Percentiles rank a stretch among this genome's conserved stretches.
Conservation (phyloP, 1,140 invertebrate genomes). For the Orius insidiosus region DNA sequence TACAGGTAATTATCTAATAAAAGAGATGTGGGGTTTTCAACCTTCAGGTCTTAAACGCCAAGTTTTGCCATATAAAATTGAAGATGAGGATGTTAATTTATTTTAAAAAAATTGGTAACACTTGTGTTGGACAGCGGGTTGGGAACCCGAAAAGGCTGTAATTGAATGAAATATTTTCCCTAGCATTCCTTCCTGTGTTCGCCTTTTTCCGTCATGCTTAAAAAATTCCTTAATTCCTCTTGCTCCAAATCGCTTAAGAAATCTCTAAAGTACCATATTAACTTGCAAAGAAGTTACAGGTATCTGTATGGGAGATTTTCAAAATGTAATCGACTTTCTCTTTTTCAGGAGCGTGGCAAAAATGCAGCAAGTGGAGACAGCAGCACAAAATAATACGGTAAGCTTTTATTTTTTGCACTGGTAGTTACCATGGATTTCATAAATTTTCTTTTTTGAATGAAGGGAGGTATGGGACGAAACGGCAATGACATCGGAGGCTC, state of each 20-base stretch:
- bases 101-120: background rate
- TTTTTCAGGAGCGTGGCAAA: conserved; percentile 19
- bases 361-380: conserved; percentile 21
- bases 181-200: background rate
- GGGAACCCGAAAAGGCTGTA: background rate
- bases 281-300: background rate
- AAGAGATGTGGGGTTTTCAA: background rate
- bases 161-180: no score
- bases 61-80: background rate
- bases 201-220: background rate
- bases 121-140: background rate
- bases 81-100: background rate
- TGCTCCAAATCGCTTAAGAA: background rate
- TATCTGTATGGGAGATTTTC: background rate
- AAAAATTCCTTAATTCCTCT: conserved; percentile 1
- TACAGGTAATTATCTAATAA: conserved; percentile 9
- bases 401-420: conserved; percentile 9
- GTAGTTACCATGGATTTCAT: background rate
- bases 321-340: background rate
- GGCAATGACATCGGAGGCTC: conserved; percentile 7
- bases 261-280: background rate
- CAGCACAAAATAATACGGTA: conserved; percentile 20
- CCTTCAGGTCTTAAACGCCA: background rate
- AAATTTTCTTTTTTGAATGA: background rate
- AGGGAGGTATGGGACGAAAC: conserved; percentile 10